Conservation (phyloP, 1,140 invertebrate genomes). For the Drosophila tsacasi region DNA sequence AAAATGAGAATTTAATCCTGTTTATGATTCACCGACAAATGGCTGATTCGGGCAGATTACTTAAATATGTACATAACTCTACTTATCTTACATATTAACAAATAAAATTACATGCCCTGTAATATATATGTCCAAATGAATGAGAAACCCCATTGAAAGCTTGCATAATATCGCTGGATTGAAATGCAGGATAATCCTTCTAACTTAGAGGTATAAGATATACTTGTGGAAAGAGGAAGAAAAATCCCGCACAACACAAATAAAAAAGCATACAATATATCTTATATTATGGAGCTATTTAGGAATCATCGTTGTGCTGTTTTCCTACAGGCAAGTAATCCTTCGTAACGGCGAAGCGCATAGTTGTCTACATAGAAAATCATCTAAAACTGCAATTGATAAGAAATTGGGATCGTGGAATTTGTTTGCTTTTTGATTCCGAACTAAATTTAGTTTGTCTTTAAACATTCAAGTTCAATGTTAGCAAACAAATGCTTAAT, state of each 20-base stretch:
- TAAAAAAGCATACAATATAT: no score
- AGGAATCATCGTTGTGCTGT: no score
- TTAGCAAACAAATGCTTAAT: slow-evolving; percentile 1
- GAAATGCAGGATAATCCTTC: no score
- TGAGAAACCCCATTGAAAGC: not conserved
- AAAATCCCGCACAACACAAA: no score
- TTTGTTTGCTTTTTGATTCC: not conserved
- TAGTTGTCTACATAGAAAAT: not conserved
- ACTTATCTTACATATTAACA: not conserved
- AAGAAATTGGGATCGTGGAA: not conserved
- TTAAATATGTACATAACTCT: not conserved
- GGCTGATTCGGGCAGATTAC: not conserved
- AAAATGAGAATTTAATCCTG: not conserved
- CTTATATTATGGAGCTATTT: no score
- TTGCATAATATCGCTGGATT: no score
- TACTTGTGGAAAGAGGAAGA: not conserved
- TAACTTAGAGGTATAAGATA: not conserved
- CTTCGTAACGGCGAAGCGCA: not conserved
- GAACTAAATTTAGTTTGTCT: not conserved
- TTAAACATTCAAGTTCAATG: slow-evolving; percentile 45
- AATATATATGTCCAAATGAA: not conserved
- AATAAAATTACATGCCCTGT: not conserved
- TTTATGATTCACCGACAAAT: not conserved
- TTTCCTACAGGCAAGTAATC: not conserved
- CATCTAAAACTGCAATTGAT: not conserved